A percentile compares a stretch with the other conserved stretches of the same genome.
Conservation (phyloP, 2,113 vertebrate genomes). For the Oreochromis spilurus region DNA sequence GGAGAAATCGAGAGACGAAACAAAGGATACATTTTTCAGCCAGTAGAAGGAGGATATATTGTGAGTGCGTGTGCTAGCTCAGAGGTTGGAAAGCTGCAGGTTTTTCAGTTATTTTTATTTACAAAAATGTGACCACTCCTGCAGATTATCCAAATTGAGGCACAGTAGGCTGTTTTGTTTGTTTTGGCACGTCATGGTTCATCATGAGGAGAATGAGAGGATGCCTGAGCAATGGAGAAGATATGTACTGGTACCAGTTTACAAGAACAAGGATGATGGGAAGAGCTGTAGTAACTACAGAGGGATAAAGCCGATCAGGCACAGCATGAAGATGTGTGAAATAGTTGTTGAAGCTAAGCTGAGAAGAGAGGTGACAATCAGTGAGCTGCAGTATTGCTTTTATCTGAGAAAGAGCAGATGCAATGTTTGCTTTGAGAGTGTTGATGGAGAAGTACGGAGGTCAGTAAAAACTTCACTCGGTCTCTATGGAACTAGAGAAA, state of each 20-base stretch:
- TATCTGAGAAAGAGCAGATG: background rate
- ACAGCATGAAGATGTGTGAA: fast-evolving
- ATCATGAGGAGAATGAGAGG: background rate
- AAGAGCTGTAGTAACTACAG: background rate
- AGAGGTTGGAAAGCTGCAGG: background rate
- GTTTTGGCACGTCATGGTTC: fast-evolving
- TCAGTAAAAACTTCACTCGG: background rate
- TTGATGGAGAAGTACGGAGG: background rate
- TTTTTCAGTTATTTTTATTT: background rate
- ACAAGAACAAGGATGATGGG: background rate
- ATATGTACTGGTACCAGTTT: background rate
- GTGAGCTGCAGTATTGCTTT: background rate
- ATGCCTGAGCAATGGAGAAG: background rate
- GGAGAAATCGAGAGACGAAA: background rate
- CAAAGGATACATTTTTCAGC: background rate
- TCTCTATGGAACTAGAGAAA: background rate
- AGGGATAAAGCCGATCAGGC: background rate
- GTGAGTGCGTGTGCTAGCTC: background rate
- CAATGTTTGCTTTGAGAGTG: background rate
- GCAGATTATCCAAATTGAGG: background rate
- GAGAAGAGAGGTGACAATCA: background rate
- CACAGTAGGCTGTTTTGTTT: background rate
- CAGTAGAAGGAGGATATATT: background rate
- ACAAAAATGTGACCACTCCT: fast-evolving
- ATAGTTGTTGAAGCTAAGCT: background rate